Percentiles rank a stretch among this genome's conserved stretches.
These are phyloP conservation scores for Phengaris arion DNA, from an alignment of 2,888 invertebrate genomes.

Conservation along the genomic window DNA sequence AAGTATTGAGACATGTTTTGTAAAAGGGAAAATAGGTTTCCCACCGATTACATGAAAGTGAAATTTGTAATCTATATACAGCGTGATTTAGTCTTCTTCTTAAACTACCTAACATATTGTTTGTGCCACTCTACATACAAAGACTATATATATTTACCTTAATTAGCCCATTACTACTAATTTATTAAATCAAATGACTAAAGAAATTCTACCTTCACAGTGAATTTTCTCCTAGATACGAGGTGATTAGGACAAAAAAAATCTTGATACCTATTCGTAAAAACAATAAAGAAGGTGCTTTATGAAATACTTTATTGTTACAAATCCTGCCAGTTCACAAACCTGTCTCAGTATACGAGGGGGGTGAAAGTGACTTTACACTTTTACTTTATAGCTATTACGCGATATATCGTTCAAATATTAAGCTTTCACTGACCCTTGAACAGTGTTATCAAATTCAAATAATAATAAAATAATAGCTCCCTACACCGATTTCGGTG, in stretches of 20 bases:
- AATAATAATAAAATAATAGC: background rate
- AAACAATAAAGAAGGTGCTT: background rate
- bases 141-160: too few species aligned
- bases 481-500: too few species aligned
- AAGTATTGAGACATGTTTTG: background rate
- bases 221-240: too few species aligned
- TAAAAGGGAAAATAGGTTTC: conserved; percentile 24
- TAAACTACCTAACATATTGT: background rate
- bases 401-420: background rate
- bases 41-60: conserved; percentile 28
- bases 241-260: too few species aligned
- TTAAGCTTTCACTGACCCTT: background rate
- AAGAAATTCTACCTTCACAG: too few species aligned
- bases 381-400: conserved; percentile 10
- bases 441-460: background rate
- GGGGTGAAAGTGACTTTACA: conserved; percentile 11
- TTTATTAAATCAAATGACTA: too few species aligned
- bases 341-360: conserved; percentile 3
- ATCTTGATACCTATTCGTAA: background rate
- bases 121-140: too few species aligned
- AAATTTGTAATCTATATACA: conserved; percentile 17
- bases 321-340: background rate
- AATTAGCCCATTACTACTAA: too few species aligned
- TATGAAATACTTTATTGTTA: background rate
- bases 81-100: conserved; percentile 6